A percentile compares a stretch with the other conserved stretches of the same genome.
phyloP scores from a whole-genome alignment of 2,888 invertebrate species.

The Trichopoda pennipes region DNA sequence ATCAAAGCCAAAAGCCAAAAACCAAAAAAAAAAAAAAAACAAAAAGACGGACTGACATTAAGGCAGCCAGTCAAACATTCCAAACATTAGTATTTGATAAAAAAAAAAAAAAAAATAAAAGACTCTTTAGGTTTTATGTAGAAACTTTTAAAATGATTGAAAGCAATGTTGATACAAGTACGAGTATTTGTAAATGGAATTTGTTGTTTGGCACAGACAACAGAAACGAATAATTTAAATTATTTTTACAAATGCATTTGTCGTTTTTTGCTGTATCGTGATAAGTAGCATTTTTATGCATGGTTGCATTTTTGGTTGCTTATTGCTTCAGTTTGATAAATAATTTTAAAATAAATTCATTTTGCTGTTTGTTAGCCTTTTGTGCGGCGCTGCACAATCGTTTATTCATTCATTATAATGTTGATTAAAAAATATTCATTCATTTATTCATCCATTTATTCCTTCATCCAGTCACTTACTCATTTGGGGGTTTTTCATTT shows the following conservation, averaged over 20 bases:
- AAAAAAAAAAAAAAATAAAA: neutral
- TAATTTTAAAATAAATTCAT: conserved; percentile 20
- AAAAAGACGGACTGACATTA: neutral
- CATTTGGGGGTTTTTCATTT: neutral
- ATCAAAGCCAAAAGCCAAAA: neutral
- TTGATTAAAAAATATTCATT: conserved; percentile 7
- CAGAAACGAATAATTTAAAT: conserved; percentile 26
- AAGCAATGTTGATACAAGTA: conserved; percentile 60
- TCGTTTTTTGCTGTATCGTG: conserved; percentile 51
- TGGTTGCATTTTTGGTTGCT: conserved; percentile 63
- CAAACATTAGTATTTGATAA: conserved; percentile 18
- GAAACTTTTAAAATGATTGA: conserved; percentile 59
- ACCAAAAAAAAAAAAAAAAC: no score
- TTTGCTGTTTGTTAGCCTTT: conserved; percentile 28
- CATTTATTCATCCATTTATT: conserved; percentile 19
- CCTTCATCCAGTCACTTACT: conserved; percentile 17
- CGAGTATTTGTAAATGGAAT: conserved; percentile 28
- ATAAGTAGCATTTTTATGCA: conserved; percentile 68
- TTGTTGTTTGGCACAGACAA: conserved; percentile 28
- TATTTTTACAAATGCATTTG: conserved; percentile 57
- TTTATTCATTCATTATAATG: conserved; percentile 39
- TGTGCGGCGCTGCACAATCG: conserved; percentile 27
- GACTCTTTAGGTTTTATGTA: conserved; percentile 29
- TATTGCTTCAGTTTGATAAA: conserved; percentile 58
- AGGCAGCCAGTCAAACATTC: conserved; percentile 3